Percentiles rank a stretch among this genome's conserved stretches.
Conservation (phyloP, 2,797 vertebrate species). For the Coilia nasus region DNA sequence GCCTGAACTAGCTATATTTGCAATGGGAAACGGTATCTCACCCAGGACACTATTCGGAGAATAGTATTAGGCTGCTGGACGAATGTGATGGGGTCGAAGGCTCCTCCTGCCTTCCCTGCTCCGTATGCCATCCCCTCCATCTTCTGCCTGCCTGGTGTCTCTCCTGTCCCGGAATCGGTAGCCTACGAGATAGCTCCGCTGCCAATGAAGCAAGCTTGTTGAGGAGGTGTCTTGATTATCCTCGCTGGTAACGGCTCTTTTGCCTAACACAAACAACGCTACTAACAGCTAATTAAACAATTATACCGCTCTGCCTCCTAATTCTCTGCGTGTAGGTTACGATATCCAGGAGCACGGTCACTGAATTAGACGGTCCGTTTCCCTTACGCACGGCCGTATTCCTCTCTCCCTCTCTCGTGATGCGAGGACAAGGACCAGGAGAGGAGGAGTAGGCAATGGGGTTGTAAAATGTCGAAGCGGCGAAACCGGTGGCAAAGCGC, state of each 20-base stretch:
- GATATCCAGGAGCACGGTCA: background rate
- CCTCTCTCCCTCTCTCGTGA: slow-evolving; percentile 29
- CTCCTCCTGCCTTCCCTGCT: slow-evolving; percentile 93
- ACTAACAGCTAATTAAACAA: slow-evolving; percentile 21
- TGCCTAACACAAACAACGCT: background rate
- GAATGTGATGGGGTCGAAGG: slow-evolving; percentile 92
- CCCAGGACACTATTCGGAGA: slow-evolving; percentile 87
- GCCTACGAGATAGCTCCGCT: background rate
- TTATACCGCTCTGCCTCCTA: background rate
- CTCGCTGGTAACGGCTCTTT: background rate
- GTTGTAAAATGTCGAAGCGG: slow-evolving; percentile 21
- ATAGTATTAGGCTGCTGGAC: slow-evolving; percentile 90
- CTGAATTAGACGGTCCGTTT: background rate
- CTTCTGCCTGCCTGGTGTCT: slow-evolving; percentile 50
- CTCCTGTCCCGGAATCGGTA: slow-evolving; percentile 18
- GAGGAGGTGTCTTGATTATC: background rate
- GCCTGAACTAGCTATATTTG: background rate
- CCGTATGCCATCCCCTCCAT: slow-evolving; percentile 94
- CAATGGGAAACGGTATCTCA: slow-evolving; percentile 58
- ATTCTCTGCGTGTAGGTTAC: slow-evolving; percentile 4
- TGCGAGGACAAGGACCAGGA: background rate
- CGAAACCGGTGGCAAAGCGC: slow-evolving; percentile 50
- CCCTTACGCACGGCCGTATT: background rate
- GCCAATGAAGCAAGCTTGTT: background rate
- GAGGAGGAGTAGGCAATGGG: background rate